These are phyloP conservation scores for Dicrostonyx torquatus DNA, from an alignment of 2,797 vertebrate genomes.

Conservation along the genomic window DNA sequence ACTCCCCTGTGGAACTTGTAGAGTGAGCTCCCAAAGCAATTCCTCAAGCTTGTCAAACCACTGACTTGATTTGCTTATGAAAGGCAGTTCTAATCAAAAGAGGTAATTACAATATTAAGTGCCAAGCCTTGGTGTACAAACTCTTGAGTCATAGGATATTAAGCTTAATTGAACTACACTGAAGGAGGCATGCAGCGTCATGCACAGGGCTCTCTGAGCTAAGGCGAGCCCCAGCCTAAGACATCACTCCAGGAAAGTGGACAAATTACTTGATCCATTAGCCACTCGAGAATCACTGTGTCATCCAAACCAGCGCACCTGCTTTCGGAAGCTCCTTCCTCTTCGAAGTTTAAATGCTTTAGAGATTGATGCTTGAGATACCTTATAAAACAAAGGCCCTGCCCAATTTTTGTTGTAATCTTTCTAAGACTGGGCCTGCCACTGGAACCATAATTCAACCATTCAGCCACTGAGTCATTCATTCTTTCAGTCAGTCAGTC, in stretches of 20 bases:
- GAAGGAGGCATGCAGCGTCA: slow-evolving; percentile 61
- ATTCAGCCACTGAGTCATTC: background rate
- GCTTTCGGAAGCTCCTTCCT: background rate
- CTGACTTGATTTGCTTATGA: slow-evolving; percentile 80
- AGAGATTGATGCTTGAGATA: background rate
- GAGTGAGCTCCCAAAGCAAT: slow-evolving; percentile 76
- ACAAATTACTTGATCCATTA: slow-evolving; percentile 51
- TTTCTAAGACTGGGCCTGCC: background rate
- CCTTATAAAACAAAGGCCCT: background rate
- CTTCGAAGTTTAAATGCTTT: background rate
- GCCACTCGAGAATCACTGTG: background rate
- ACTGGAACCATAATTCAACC: background rate
- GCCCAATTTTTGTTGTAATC: background rate
- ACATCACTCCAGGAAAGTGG: slow-evolving; percentile 66
- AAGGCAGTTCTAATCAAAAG: slow-evolving; percentile 79
- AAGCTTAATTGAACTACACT: slow-evolving; percentile 77
- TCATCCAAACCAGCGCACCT: background rate
- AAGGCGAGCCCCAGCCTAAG: slow-evolving; percentile 62
- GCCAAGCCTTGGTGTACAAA: slow-evolving; percentile 76
- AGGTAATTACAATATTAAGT: slow-evolving; percentile 81
- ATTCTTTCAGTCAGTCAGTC: background rate
- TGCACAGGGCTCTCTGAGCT: background rate
- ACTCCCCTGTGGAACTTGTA: slow-evolving; percentile 69
- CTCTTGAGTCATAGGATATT: slow-evolving; percentile 76
- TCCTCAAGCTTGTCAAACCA: slow-evolving; percentile 78